These are phyloP conservation scores for Megastigmus dorsalis DNA, from an alignment of 2,888 invertebrate species.

Conservation along the genomic window DNA sequence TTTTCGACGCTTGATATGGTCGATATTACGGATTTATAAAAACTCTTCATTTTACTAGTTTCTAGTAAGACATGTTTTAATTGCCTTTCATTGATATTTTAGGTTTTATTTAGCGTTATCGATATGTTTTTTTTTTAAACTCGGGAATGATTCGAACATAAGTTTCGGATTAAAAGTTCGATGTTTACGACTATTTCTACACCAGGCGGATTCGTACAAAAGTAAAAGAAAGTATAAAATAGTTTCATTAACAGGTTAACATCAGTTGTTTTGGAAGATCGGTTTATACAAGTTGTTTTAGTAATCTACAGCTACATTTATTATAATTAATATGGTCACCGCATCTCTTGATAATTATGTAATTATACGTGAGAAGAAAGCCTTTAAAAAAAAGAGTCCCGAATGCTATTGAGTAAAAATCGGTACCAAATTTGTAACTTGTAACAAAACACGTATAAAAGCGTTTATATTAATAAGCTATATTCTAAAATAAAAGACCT, in stretches of 20 bases:
- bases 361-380: constrained; percentile 51
- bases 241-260: constrained; percentile 46
- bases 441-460: not conserved
- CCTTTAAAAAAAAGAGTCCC: constrained; percentile 48
- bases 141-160: constrained; percentile 38
- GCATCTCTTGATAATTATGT: constrained; percentile 52
- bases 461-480: not conserved
- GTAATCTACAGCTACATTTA: constrained; percentile 51
- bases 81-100: constrained; percentile 15
- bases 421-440: not conserved
- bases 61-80: constrained; percentile 31
- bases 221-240: constrained; percentile 55
- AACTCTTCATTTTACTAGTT: constrained; percentile 24
- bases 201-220: constrained; percentile 46
- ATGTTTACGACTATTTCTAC: constrained; percentile 47
- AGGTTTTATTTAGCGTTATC: not conserved
- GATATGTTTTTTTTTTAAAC: constrained; percentile 30
- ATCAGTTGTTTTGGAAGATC: constrained; percentile 51
- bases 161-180: constrained; percentile 32
- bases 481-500: not conserved
- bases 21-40: constrained; percentile 52
- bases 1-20: not conserved
- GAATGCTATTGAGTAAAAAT: constrained; percentile 27
- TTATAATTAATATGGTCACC: constrained; percentile 54
- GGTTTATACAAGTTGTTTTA: constrained; percentile 52